These are phyloP conservation scores for Drosophila falleni DNA, from an alignment of 2,888 invertebrate species.

Conservation along the genomic window DNA sequence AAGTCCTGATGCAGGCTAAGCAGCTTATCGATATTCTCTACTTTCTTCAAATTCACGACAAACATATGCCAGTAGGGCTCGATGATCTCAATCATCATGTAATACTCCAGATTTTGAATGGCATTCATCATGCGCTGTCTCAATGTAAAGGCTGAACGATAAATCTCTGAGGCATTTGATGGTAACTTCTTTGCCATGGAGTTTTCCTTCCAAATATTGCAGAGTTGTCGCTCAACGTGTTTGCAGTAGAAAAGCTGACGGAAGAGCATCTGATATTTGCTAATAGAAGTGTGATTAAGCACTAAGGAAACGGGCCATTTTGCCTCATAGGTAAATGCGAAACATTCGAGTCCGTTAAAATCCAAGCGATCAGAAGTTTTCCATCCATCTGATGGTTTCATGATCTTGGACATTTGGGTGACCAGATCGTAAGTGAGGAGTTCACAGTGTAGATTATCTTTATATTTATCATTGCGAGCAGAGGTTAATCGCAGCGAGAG, in stretches of 20 bases:
- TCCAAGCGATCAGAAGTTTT: slow-evolving; percentile 89
- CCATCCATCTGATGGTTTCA: slow-evolving; percentile 87
- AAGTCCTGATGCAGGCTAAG: slow-evolving; percentile 95
- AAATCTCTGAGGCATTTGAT: slow-evolving; percentile 87
- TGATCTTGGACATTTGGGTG: slow-evolving; percentile 96
- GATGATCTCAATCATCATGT: slow-evolving; percentile 99
- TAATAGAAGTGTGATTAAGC: slow-evolving; percentile 95
- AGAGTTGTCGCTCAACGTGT: slow-evolving; percentile 95
- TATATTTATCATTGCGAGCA: slow-evolving; percentile 96
- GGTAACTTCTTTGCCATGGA: slow-evolving; percentile 94
- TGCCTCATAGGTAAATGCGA: slow-evolving; percentile 96
- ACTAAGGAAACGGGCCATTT: slow-evolving; percentile 98
- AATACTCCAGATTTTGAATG: slow-evolving; percentile 98
- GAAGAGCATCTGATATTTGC: slow-evolving; percentile 98
- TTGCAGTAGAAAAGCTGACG: slow-evolving; percentile 98
- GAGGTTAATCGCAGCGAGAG: slow-evolving; percentile 95
- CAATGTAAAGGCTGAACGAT: slow-evolving; percentile 94
- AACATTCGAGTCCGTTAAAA: slow-evolving; percentile 94
- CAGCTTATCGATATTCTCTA: slow-evolving; percentile 94
- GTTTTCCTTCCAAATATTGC: slow-evolving; percentile 94
- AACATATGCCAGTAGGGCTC: slow-evolving; percentile 98
- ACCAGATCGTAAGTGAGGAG: slow-evolving; percentile 95
- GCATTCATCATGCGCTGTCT: slow-evolving; percentile 98
- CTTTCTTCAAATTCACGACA: slow-evolving; percentile 93
- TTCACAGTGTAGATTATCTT: slow-evolving; percentile 96